phyloP scores from a whole-genome alignment of 2,888 invertebrate species.

The Diloba caeruleocephala region DNA sequence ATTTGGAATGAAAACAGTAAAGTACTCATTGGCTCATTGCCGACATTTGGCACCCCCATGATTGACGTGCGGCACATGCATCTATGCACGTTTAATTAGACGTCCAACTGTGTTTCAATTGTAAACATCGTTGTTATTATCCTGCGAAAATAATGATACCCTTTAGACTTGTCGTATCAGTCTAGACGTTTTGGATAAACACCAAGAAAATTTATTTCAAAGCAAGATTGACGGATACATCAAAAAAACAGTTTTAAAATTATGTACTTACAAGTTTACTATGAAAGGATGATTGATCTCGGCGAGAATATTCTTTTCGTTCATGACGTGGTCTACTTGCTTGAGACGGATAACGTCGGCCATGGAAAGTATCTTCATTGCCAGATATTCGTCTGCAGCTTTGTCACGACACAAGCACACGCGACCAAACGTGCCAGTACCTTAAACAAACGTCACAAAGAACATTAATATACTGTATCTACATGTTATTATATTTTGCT shows the following conservation, averaged over 20 bases:
- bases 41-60: constrained; percentile 59
- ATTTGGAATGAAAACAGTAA: constrained; percentile 43
- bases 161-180: constrained; percentile 44
- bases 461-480: constrained; percentile 9
- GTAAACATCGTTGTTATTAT: constrained; percentile 60
- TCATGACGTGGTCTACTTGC: constrained; percentile 99
- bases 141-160: constrained; percentile 50
- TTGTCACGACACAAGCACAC: constrained; percentile 97
- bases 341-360: constrained; percentile 97
- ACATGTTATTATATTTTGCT: constrained; percentile 1
- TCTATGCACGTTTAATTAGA: constrained; percentile 66
- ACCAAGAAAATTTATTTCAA: constrained; percentile 53
- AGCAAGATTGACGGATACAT: constrained; percentile 29
- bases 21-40: constrained; percentile 67
- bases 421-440: constrained; percentile 98
- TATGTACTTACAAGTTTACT: constrained; percentile 91
- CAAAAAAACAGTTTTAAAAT: constrained; percentile 20
- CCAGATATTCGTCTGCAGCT: constrained; percentile 94
- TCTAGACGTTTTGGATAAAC: constrained; percentile 52
- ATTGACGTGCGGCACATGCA: constrained; percentile 68
- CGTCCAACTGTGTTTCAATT: constrained; percentile 52
- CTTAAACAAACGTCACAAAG: constrained; percentile 82
- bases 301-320: constrained; percentile 97
- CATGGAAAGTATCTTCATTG: constrained; percentile 98
- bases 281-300: constrained; percentile 98